These are phyloP conservation scores for Andricus curvator DNA, from an alignment of 2,888 invertebrate genomes.

Conservation along the genomic window DNA sequence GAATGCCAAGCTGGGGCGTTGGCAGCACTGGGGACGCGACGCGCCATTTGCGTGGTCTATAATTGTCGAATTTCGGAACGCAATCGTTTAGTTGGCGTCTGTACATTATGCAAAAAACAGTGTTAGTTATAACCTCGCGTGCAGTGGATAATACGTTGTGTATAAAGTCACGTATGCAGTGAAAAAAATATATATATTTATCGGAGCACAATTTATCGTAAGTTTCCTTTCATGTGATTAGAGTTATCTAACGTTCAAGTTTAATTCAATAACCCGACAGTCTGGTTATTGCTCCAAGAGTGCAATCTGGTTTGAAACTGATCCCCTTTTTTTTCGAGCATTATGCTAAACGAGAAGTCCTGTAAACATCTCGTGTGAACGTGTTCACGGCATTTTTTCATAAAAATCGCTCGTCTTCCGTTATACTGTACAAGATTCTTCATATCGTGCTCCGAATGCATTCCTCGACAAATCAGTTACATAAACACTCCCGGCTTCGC, in stretches of 20 bases:
- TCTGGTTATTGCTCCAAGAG: conserved; percentile 1
- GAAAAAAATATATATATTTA: conserved; percentile 45
- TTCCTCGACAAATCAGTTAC: background rate
- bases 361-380: background rate
- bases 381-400: background rate
- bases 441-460: background rate
- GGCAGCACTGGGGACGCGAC: conserved; percentile 32
- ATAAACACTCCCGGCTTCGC: conserved; percentile 25
- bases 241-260: background rate
- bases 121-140: conserved; percentile 52
- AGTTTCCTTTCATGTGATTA: conserved; percentile 3
- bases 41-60: conserved; percentile 56
- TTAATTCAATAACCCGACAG: conserved; percentile 15
- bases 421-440: background rate
- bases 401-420: background rate
- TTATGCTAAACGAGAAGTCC: background rate
- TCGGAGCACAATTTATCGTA: conserved; percentile 18
- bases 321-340: background rate
- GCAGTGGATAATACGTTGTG: conserved; percentile 40
- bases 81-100: conserved; percentile 54
- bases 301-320: conserved; percentile 10
- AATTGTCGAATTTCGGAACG: conserved; percentile 54
- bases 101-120: conserved; percentile 49
- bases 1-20: background rate
- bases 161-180: conserved; percentile 49